Evolutionary conservation across 2,797 vertebrate species (phyloP).

Genomic region (Onychomys torridus): DNA sequence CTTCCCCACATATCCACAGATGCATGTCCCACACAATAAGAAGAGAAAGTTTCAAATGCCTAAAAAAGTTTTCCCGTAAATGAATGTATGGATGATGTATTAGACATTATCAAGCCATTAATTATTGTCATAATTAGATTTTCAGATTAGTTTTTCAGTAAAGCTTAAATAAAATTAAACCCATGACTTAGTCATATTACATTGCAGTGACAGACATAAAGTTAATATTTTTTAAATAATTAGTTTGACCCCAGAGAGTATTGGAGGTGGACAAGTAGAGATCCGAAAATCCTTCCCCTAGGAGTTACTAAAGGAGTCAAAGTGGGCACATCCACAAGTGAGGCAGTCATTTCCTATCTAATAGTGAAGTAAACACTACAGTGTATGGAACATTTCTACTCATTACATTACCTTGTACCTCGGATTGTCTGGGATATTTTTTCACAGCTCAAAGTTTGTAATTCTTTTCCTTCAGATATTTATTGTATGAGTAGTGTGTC

Average conservation of each 20-base stretch:
- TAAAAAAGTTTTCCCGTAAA: slow-evolving; percentile 15
- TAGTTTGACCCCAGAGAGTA: background rate
- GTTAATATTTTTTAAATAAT: slow-evolving; percentile 18
- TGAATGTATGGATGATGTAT: slow-evolving; percentile 9
- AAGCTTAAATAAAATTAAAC: slow-evolving; percentile 54
- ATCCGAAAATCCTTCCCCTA: background rate
- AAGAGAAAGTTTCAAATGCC: background rate
- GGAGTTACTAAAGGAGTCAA: background rate
- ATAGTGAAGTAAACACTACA: background rate
- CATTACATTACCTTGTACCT: background rate
- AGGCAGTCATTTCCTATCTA: background rate
- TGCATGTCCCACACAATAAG: background rate
- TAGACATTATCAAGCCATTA: slow-evolving; percentile 25
- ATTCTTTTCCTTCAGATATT: background rate
- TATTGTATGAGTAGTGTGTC: background rate
- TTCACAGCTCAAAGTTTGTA: background rate
- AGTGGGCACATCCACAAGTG: background rate
- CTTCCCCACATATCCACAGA: background rate
- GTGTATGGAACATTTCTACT: background rate
- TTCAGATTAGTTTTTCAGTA: slow-evolving; percentile 38
- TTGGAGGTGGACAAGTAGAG: background rate
- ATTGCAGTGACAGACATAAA: background rate
- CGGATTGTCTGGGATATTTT: background rate
- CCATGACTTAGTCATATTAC: background rate
- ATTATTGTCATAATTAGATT: slow-evolving; percentile 24